Percentiles rank a stretch among this genome's conserved stretches.
Conservation (phyloP, 1,140 invertebrate genomes). For the Rhynchophorus ferrugineus region DNA sequence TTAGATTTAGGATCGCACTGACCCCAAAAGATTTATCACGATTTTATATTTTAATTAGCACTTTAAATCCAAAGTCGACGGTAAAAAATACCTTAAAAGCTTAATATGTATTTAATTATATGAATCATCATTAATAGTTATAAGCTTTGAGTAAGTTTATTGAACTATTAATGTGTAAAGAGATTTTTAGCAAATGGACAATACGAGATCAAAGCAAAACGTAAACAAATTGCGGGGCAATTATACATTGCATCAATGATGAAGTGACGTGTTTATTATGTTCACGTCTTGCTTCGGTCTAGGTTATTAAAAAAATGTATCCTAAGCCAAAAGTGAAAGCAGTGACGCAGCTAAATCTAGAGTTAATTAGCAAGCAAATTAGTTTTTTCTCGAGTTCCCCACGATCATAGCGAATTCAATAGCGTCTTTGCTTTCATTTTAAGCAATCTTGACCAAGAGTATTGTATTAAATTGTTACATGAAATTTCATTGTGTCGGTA, state of each 20-base stretch:
- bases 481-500: not conserved
- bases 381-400: constrained; percentile 4
- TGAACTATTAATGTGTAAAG: too few relatives aligned
- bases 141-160: too few relatives aligned
- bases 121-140: too few relatives aligned
- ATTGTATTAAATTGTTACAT: constrained; percentile 4
- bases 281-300: constrained; percentile 9
- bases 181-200: too few relatives aligned
- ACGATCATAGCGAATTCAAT: constrained; percentile 1
- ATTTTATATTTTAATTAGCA: too few relatives aligned
- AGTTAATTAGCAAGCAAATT: constrained; percentile 18
- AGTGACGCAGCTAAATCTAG: constrained; percentile 9
- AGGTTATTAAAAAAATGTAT: constrained; percentile 8
- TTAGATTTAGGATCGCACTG: too few relatives aligned
- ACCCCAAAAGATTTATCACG: too few relatives aligned
- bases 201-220: not conserved
- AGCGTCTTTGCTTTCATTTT: constrained; percentile 10
- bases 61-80: too few relatives aligned
- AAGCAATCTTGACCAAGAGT: constrained; percentile 10
- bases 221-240: not conserved
- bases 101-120: too few relatives aligned
- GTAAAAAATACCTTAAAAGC: too few relatives aligned
- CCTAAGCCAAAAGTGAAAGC: constrained; percentile 21
- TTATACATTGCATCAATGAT: not conserved
- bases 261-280: not conserved